Conservation (phyloP, 2,888 invertebrate species). For the Napeogenes sylphis region DNA sequence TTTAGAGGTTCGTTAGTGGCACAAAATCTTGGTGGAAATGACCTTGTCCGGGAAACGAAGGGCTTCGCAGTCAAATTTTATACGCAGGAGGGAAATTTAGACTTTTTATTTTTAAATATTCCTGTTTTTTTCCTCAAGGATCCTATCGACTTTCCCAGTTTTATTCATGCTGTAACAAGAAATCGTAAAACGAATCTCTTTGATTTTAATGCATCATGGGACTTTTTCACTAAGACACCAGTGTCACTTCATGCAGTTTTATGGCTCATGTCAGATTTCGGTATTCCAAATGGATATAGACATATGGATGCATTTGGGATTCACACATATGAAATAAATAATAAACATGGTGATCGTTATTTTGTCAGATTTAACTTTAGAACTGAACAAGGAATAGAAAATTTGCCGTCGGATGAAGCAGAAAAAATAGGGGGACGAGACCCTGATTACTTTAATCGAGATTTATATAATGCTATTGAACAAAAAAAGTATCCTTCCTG, state of each 20-base stretch:
- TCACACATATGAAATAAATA: constrained; percentile 92
- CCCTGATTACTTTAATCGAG: constrained; percentile 89
- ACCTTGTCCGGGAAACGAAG: constrained; percentile 88
- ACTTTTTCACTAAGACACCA: constrained; percentile 88
- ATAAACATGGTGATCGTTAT: constrained; percentile 81
- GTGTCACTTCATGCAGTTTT: constrained; percentile 86
- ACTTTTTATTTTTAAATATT: constrained; percentile 89
- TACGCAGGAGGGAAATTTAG: constrained; percentile 92
- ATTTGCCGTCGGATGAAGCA: constrained; percentile 81
- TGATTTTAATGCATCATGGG: constrained; percentile 92
- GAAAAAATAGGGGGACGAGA: constrained; percentile 80
- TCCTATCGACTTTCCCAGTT: constrained; percentile 87
- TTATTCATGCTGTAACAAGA: constrained; percentile 93
- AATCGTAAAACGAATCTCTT: constrained; percentile 92
- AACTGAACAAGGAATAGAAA: constrained; percentile 90
- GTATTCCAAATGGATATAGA: constrained; percentile 91
- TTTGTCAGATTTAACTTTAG: constrained; percentile 94
- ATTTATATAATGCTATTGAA: constrained; percentile 91
- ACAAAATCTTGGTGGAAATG: constrained; percentile 89
- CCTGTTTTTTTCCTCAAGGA: constrained; percentile 93
- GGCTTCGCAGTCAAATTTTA: constrained; percentile 95
- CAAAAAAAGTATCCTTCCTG: constrained; percentile 71
- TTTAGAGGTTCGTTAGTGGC: constrained; percentile 86
- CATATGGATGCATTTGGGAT: constrained; percentile 94
- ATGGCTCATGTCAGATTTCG: constrained; percentile 89